These are phyloP conservation scores for Crenuchus spilurus DNA, from an alignment of 2,797 vertebrate species.

Conservation along the genomic window DNA sequence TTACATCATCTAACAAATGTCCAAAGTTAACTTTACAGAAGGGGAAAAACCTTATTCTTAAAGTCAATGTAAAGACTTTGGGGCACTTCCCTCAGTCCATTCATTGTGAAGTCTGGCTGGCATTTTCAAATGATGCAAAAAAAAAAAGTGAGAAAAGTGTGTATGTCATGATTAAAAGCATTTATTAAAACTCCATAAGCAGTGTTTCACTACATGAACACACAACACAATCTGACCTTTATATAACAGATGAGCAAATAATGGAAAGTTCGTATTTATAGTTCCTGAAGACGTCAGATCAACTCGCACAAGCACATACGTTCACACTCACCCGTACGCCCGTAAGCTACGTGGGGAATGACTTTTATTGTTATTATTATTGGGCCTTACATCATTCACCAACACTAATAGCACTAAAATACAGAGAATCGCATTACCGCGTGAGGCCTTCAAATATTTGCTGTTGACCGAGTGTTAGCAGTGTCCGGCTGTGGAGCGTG, in stretches of 20 bases:
- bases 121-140: no score
- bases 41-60: no score
- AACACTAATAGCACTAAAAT: conserved; percentile 46
- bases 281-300: conserved; percentile 22
- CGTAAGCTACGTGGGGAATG: background rate
- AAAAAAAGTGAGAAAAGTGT: no score
- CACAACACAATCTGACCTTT: background rate
- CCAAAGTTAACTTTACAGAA: no score
- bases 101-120: no score
- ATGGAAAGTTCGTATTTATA: conserved; percentile 48
- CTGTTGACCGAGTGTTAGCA: conserved; percentile 51
- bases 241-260: background rate
- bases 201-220: no score
- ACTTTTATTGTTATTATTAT: conserved; percentile 14
- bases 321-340: conserved; percentile 35
- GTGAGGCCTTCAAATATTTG: conserved; percentile 43
- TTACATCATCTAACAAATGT: background rate
- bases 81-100: no score
- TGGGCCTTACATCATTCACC: conserved; percentile 33
- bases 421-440: conserved; percentile 33
- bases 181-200: no score
- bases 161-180: no score
- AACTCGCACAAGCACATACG: conserved; percentile 9
- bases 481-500: conserved; percentile 51
- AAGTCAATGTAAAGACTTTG: no score